Evolutionary conservation across 2,113 vertebrate genomes (phyloP), one percentile per base, ranked within the genome.

Genomic region (Heptranchias perlo): DNA sequence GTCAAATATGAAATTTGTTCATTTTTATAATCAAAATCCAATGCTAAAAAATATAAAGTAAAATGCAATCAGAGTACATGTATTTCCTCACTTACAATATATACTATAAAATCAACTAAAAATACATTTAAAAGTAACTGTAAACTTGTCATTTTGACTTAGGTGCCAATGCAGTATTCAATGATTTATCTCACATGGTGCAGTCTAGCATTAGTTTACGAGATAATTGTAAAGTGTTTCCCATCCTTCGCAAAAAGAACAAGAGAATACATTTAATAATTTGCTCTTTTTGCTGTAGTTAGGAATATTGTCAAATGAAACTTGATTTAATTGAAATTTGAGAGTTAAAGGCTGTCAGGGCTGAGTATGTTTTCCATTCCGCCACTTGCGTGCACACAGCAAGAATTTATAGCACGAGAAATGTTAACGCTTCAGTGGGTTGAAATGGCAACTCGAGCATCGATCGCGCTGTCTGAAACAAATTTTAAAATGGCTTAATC

Each of bases 381-480:
- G 96, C 96, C 94, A 61, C 97, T 47, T 96, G 97, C 89, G 1
- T 96, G 96, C 96, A 96, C 61, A 96, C 92, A 96, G 96, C 78
- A 96, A 96, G 96, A 31, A 94, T 96, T 89, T 84, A 0, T 0
- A 96, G 96, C 96, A 96, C 6, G 10, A 96, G 96, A 96, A 96
- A 87, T 97, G 97, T 31, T 96, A 94, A 96, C 96, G 96, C 96
- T 96, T 1, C 16, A 96, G 49, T 94, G 96, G 97, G 54, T 96
- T 96, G 0, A 96, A 97, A 96, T 92, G 96, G 96, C 96, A 97
- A 93, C 54, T 0, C 0, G 95, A 78, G 96, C 58, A 95, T 96
- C 96, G 89, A 97, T 96, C 96, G 96, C 62, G 96, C 65, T 96
- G 96, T 96, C 49, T 96, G 61, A 96, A 96, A 78, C 3, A 96